These are phyloP conservation scores for Abrostola triplasia DNA, from an alignment of 2,888 invertebrate species.

Conservation along the genomic window DNA sequence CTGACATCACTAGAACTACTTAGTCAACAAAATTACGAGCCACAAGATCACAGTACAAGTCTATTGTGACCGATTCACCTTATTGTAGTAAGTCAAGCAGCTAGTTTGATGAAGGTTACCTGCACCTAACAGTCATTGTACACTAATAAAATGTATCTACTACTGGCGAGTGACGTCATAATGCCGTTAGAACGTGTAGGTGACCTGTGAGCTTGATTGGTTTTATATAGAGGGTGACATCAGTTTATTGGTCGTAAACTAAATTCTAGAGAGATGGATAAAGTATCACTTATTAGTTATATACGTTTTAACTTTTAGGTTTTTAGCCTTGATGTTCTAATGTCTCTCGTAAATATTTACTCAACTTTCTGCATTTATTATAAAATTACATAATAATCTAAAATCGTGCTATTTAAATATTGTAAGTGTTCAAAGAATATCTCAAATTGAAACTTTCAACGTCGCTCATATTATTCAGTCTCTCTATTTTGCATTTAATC, in stretches of 20 bases:
- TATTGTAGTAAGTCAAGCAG: slow-evolving; percentile 42
- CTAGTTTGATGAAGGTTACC: slow-evolving; percentile 39
- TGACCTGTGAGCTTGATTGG: slow-evolving; percentile 23
- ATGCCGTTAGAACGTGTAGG: slow-evolving; percentile 24
- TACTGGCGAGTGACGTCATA: slow-evolving; percentile 40
- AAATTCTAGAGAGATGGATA: slow-evolving; percentile 22
- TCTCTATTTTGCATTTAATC: no score
- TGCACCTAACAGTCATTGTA: slow-evolving; percentile 35
- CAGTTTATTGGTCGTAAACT: slow-evolving; percentile 33
- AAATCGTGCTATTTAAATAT: no score
- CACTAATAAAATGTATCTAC: slow-evolving; percentile 31
- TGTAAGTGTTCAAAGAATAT: no score
- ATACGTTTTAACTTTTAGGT: no score
- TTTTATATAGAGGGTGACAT: slow-evolving; percentile 40
- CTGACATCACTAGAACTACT: not conserved
- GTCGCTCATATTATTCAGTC: no score
- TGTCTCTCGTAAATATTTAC: no score
- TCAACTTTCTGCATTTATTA: no score
- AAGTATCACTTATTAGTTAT: not conserved
- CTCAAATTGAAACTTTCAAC: no score
- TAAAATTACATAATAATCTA: no score
- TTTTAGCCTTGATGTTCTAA: no score
- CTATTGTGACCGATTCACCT: slow-evolving; percentile 46
- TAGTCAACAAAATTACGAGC: slow-evolving; percentile 2
- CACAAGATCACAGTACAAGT: slow-evolving; percentile 39